phyloP scores from a whole-genome alignment of 2,113 vertebrate genomes.

The Oxygymnocypris stewartii region DNA sequence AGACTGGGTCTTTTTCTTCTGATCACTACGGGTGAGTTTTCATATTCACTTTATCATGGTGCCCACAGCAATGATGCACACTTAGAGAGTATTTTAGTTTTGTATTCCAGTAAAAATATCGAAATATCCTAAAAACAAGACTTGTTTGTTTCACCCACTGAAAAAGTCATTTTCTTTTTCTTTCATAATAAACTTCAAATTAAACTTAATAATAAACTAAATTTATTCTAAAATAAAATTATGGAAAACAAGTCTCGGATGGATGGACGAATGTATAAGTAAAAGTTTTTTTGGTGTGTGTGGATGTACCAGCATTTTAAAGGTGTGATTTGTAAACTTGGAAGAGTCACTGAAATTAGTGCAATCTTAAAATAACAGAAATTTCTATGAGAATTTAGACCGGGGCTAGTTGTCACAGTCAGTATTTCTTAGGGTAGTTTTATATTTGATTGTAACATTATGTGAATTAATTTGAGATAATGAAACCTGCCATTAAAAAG shows the following conservation, averaged over 20 bases:
- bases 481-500: neutral
- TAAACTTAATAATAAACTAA: neutral
- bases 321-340: neutral
- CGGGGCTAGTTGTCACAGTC: neutral
- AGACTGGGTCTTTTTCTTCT: constrained; percentile 26
- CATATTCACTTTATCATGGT: neutral
- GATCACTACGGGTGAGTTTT: constrained; percentile 35
- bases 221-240: neutral
- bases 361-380: neutral
- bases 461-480: too few species aligned
- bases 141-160: neutral
- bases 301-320: neutral
- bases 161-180: neutral
- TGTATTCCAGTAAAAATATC: constrained; percentile 3
- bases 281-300: neutral
- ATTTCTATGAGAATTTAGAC: neutral
- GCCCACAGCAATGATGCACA: neutral
- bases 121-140: neutral
- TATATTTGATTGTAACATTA: neutral
- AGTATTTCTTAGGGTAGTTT: neutral
- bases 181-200: neutral
- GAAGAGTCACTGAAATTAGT: neutral
- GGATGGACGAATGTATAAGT: neutral
- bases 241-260: neutral
- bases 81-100: neutral